A percentile compares a stretch with the other conserved stretches of the same genome.
Conservation (phyloP, 2,113 vertebrate species). For the Melanotaenia duboulayi region DNA sequence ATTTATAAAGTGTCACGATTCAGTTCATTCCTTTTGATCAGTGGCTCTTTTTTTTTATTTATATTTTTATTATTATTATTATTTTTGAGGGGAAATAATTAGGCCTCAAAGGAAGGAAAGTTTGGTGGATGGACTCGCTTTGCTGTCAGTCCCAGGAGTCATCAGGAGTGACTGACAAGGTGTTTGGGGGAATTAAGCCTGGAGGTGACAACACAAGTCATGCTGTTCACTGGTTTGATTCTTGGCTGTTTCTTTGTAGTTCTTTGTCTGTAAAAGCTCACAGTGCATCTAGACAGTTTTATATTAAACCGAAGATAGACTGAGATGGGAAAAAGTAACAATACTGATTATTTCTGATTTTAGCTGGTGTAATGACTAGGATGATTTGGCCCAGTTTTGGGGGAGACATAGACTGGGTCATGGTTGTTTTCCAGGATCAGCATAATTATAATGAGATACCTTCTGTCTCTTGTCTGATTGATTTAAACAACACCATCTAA, state of each 20-base stretch:
- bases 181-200: neutral
- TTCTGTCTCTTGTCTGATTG: slow-evolving; percentile 56
- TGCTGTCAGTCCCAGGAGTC: neutral
- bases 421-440: slow-evolving; percentile 65
- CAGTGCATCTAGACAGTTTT: neutral
- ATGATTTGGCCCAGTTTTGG: neutral
- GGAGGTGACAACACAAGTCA: neutral
- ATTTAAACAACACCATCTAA: slow-evolving; percentile 73
- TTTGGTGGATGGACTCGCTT: neutral
- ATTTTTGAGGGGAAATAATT: neutral
- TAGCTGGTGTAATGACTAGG: neutral
- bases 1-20: neutral
- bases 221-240: neutral
- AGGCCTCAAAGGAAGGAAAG: neutral
- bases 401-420: slow-evolving; percentile 35
- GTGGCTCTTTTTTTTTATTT: neutral
- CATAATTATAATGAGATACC: slow-evolving; percentile 55
- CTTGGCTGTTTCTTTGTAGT: neutral
- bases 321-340: too few species aligned
- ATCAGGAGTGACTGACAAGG: neutral
- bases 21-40: neutral
- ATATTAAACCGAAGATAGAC: neutral
- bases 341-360: neutral
- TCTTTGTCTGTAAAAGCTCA: neutral
- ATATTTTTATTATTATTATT: too few species aligned